Percentiles rank a stretch among this genome's conserved stretches.
Conservation (phyloP, 2,797 vertebrate species). For the Haliaeetus vocifer region DNA sequence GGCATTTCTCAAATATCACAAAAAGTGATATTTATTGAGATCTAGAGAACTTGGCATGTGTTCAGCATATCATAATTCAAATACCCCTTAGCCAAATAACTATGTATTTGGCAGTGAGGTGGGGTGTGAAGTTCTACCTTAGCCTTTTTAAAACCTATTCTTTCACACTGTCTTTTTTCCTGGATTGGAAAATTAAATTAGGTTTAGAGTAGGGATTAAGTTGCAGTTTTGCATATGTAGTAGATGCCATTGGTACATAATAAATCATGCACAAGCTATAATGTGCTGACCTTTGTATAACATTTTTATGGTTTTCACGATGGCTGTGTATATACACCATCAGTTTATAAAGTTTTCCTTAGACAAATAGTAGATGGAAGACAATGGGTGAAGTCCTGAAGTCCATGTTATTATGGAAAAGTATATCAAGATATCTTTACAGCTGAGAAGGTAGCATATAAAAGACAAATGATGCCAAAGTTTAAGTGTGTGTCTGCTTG, state of each 20-base stretch:
- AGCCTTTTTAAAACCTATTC: background rate
- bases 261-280: background rate
- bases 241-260: background rate
- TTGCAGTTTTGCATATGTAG: background rate
- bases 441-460: background rate
- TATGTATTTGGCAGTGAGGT: fast-evolving
- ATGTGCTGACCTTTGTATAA: background rate
- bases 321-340: background rate
- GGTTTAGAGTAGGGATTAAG: background rate
- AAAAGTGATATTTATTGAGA: background rate
- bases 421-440: background rate
- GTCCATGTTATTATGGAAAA: background rate
- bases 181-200: background rate
- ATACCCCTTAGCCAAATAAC: background rate
- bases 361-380: background rate
- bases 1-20: background rate
- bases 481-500: background rate
- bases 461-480: background rate
- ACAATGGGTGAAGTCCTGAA: background rate
- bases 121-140: background rate
- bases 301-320: background rate
- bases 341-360: background rate
- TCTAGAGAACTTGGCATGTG: background rate
- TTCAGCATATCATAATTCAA: background rate
- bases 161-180: background rate